These are phyloP conservation scores for Microchirus variegatus DNA, from an alignment of 2,797 vertebrate species.

Conservation along the genomic window DNA sequence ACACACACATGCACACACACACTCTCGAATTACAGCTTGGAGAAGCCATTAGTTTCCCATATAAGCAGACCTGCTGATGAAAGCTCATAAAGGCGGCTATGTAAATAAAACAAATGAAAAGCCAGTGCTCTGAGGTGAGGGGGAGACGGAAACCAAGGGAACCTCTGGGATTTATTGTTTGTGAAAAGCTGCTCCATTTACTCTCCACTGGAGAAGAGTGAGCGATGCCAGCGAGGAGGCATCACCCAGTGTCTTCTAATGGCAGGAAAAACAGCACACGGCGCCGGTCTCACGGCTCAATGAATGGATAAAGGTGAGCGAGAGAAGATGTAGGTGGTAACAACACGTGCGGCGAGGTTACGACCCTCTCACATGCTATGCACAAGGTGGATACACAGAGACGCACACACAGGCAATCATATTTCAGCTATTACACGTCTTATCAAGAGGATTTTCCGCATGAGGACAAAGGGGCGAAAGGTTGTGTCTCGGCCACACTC, in stretches of 20 bases:
- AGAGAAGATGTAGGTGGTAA: constrained; percentile 47
- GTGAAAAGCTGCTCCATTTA: constrained; percentile 80
- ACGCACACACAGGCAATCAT: constrained; percentile 49
- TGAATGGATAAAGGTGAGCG: constrained; percentile 43
- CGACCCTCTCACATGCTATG: constrained; percentile 51
- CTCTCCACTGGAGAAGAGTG: constrained; percentile 70
- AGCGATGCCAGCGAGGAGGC: constrained; percentile 69
- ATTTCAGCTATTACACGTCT: constrained; percentile 79
- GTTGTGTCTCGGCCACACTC: constrained; percentile 63
- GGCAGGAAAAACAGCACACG: constrained; percentile 44
- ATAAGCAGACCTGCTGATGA: constrained; percentile 77
- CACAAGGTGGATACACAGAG: constrained; percentile 52
- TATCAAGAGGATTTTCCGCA: constrained; percentile 85
- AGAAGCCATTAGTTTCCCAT: constrained; percentile 76
- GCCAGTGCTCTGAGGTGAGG: constrained; percentile 68
- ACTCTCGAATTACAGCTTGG: constrained; percentile 61
- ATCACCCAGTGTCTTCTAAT: constrained; percentile 69
- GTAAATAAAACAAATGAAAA: constrained; percentile 84
- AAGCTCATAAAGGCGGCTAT: constrained; percentile 79
- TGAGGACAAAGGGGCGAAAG: constrained; percentile 83
- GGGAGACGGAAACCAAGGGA: constrained; percentile 52
- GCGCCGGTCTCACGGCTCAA: constrained; percentile 41
- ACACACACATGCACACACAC: constrained; percentile 45
- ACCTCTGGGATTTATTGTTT: constrained; percentile 78
- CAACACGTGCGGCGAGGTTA: constrained; percentile 33